These are phyloP conservation scores for Elysia chlorotica DNA, from an alignment of 1,140 invertebrate species.

Conservation along the genomic window DNA sequence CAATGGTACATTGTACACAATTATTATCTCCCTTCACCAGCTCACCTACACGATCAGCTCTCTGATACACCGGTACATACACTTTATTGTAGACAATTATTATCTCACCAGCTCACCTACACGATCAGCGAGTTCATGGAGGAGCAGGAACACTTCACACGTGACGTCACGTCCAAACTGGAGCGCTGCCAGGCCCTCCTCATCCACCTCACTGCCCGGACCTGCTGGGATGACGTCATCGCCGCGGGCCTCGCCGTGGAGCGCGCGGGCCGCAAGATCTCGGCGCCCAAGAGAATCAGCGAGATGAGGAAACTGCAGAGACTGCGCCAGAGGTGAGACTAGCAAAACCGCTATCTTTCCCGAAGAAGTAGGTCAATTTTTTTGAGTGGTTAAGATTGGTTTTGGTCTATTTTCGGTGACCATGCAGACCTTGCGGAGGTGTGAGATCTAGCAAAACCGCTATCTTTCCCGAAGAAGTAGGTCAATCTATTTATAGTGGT, in stretches of 20 bases:
- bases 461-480: not conserved
- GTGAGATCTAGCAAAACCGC: not conserved
- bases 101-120: slow-evolving; percentile 16
- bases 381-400: not conserved
- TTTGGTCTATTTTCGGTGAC: not conserved
- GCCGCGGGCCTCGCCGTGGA: slow-evolving; percentile 8
- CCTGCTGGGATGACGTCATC: slow-evolving; percentile 22
- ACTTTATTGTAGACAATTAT: too few relatives aligned
- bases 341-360: not conserved
- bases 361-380: not conserved
- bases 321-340: slow-evolving; percentile 1
- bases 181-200: not conserved
- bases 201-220: slow-evolving; percentile 1
- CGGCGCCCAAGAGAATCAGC: slow-evolving; percentile 9
- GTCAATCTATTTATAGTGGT: not conserved
- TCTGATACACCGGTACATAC: too few relatives aligned
- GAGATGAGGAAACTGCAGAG: slow-evolving; percentile 18
- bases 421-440: not conserved
- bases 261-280: not conserved
- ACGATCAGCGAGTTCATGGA: slow-evolving; percentile 17
- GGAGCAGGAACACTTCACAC: slow-evolving; percentile 9
- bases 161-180: not conserved
- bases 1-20: too few relatives aligned
- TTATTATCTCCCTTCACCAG: too few relatives aligned
- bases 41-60: too few relatives aligned